Percentiles rank a stretch among this genome's conserved stretches.
phyloP scores from a whole-genome alignment of 2,113 vertebrate species.

The Nansenia antarctica region DNA sequence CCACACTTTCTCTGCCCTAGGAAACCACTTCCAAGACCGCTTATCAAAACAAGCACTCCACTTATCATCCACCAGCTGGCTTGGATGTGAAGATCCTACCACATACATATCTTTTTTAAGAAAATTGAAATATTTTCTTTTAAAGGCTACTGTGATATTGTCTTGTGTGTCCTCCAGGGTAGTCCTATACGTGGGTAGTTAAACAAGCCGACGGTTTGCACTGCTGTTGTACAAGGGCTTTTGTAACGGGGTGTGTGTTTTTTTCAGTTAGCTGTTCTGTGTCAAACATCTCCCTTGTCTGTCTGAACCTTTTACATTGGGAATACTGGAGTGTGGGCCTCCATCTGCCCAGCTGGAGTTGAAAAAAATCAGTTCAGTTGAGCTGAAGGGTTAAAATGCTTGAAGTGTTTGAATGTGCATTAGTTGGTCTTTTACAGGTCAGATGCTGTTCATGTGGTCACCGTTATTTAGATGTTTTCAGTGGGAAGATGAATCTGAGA shows the following conservation, averaged over 20 bases:
- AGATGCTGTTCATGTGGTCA: background rate
- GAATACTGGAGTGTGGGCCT: background rate
- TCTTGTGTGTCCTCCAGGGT: background rate
- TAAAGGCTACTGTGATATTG: background rate
- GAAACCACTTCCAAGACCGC: constrained; percentile 17
- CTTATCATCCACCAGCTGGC: background rate
- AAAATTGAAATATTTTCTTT: background rate
- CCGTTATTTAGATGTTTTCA: background rate
- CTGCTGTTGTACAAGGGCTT: constrained; percentile 2
- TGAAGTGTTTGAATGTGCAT: constrained; percentile 1
- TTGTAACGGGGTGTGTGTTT: background rate
- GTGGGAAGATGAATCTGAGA: background rate
- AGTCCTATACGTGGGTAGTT: background rate
- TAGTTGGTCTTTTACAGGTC: background rate
- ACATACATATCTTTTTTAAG: background rate
- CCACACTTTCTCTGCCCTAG: constrained; percentile 42
- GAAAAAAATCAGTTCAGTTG: background rate
- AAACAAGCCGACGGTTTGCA: background rate
- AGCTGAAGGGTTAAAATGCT: constrained; percentile 20
- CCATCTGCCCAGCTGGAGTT: constrained; percentile 1
- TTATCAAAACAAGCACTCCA: constrained; percentile 29
- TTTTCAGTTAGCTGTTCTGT: background rate
- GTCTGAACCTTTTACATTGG: constrained; percentile 1
- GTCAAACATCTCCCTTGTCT: background rate
- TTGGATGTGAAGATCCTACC: background rate